A percentile compares a stretch with the other conserved stretches of the same genome.
Evolutionary conservation across 2,888 invertebrate species (phyloP).

Genomic region (Nectonema munidae): DNA sequence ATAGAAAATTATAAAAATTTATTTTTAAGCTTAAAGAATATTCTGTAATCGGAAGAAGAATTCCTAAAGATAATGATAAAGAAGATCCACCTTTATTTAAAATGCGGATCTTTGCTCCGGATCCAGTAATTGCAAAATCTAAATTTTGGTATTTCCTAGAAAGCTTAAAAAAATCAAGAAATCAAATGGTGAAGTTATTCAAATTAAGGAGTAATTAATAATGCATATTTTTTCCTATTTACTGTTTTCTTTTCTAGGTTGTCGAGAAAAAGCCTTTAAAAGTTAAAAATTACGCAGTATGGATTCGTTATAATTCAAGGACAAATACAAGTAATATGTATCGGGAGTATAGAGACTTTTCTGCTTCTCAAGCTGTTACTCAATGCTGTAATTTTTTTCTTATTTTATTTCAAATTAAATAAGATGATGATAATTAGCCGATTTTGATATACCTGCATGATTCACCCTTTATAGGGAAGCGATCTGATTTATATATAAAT

Average conservation of each 20-base stretch:
- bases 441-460: not conserved
- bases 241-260: constrained; percentile 26
- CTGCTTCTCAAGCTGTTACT: constrained; percentile 76
- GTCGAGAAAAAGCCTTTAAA: constrained; percentile 61
- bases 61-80: constrained; percentile 64
- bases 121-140: constrained; percentile 82
- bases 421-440: constrained; percentile 6
- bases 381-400: constrained; percentile 36
- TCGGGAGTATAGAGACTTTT: constrained; percentile 84
- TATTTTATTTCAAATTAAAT: constrained; percentile 7
- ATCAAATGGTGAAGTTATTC: constrained; percentile 85
- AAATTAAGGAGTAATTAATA: constrained; percentile 32
- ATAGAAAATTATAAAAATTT: no score
- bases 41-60: constrained; percentile 82
- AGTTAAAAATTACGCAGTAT: constrained; percentile 96
- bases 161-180: constrained; percentile 96
- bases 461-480: not conserved
- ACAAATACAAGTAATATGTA: constrained; percentile 99
- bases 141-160: constrained; percentile 96
- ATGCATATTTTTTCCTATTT: constrained; percentile 9
- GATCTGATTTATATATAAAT: not conserved
- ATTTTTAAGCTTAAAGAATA: constrained; percentile 71
- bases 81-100: constrained; percentile 66
- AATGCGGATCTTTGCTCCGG: constrained; percentile 96
- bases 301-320: constrained; percentile 89